Evolutionary conservation across 64 coral and sea anemone genomes (phyloP).

Genomic region (Platygyra sinensis): DNA sequence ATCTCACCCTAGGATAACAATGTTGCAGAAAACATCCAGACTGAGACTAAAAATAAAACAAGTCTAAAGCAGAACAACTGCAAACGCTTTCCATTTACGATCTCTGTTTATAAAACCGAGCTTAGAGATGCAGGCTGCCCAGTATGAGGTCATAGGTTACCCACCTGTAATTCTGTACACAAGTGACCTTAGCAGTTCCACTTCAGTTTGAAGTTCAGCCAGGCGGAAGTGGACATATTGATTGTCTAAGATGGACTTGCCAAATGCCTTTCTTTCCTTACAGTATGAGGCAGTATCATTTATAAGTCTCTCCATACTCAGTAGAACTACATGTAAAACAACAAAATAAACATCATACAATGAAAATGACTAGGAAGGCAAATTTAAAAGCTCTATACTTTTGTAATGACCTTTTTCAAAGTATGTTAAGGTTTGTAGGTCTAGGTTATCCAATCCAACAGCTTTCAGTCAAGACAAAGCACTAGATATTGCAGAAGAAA

Average conservation of each 20-base stretch:
- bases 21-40: no score
- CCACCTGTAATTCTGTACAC: conserved; percentile 85
- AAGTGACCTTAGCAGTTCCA: conserved; percentile 86
- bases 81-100: no score
- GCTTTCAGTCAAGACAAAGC: no score
- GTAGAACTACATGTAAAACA: conserved; percentile 80
- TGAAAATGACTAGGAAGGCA: no score
- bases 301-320: conserved; percentile 83
- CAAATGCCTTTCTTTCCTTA: conserved; percentile 83
- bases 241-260: conserved; percentile 92
- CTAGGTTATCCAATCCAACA: no score
- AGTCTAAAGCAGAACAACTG: no score
- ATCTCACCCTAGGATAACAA: no score
- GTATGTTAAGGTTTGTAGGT: no score
- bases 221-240: conserved; percentile 95
- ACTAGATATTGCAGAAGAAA: no score
- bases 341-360: background rate
- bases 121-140: background rate
- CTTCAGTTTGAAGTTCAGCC: conserved; percentile 91
- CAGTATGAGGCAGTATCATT: conserved; percentile 95
- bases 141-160: conserved; percentile 32
- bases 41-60: no score
- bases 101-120: background rate
- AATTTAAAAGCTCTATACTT: no score
- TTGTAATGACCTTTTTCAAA: no score